Conservation (phyloP, 2,113 vertebrate genomes). For the Sinocyclocheilus anshuiensis region DNA sequence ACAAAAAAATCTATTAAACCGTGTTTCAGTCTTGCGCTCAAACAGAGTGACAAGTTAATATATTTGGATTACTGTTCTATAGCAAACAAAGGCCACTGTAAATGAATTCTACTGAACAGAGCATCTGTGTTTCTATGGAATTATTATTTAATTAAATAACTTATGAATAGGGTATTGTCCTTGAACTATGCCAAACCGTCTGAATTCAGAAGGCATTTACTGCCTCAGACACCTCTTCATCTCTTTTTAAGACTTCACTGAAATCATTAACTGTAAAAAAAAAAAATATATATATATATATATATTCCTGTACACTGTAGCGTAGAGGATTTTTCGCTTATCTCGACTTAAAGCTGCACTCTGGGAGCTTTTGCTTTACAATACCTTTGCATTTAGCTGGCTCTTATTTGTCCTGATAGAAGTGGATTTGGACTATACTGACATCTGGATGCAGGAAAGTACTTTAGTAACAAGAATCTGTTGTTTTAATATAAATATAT, state of each 20-base stretch:
- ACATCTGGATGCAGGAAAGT: neutral
- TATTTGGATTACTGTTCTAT: conserved; percentile 10
- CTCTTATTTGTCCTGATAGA: neutral
- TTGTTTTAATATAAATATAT: neutral
- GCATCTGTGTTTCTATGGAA: neutral
- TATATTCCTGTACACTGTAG: too few species aligned
- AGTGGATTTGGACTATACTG: neutral
- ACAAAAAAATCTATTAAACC: neutral
- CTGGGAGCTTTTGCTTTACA: neutral
- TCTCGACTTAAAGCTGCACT: neutral
- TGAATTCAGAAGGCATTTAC: conserved; percentile 8
- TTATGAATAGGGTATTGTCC: conserved; percentile 27
- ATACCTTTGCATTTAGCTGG: neutral
- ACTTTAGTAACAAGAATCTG: neutral
- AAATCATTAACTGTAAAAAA: conserved; percentile 9
- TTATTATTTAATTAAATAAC: conserved; percentile 1
- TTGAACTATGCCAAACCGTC: conserved; percentile 4
- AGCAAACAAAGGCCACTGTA: conserved; percentile 24
- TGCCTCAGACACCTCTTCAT: neutral
- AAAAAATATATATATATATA: too few species aligned
- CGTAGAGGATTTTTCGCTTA: neutral
- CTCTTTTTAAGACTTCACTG: conserved; percentile 2
- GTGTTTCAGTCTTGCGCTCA: neutral
- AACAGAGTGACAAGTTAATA: conserved; percentile 18
- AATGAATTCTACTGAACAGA: conserved; percentile 24